Percentiles rank a stretch among this genome's conserved stretches.
phyloP scores from a whole-genome alignment of 2,888 invertebrate species.

The Drosophila nigricruria region DNA sequence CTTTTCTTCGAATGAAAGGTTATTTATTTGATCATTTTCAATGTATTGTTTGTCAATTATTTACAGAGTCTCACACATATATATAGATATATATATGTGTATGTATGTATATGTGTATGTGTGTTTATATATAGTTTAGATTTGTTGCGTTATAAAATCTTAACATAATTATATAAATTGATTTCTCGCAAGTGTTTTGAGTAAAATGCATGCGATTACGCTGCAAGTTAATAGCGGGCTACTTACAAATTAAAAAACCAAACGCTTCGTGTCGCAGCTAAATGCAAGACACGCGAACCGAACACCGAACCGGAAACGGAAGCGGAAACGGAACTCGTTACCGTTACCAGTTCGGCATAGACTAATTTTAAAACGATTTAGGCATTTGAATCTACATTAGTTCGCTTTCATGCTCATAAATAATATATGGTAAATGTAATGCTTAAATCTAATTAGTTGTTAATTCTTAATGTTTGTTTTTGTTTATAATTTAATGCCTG shows the following conservation, averaged over 20 bases:
- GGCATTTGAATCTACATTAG: slow-evolving; percentile 60
- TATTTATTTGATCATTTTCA: slow-evolving; percentile 66
- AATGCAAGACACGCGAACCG: slow-evolving; percentile 28
- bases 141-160: slow-evolving; percentile 73
- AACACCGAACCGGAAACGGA: slow-evolving; percentile 8
- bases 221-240: slow-evolving; percentile 68
- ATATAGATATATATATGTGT: slow-evolving; percentile 46
- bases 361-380: slow-evolving; percentile 55
- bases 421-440: slow-evolving; percentile 67
- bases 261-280: slow-evolving; percentile 48
- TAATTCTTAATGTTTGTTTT: slow-evolving; percentile 43
- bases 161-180: slow-evolving; percentile 75
- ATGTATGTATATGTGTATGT: slow-evolving; percentile 47
- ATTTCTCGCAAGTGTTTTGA: slow-evolving; percentile 56
- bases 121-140: slow-evolving; percentile 50
- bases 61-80: slow-evolving; percentile 69
- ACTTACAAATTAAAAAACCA: slow-evolving; percentile 75
- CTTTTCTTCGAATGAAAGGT: slow-evolving; percentile 63
- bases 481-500: slow-evolving; percentile 45
- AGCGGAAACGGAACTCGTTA: not conserved
- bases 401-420: slow-evolving; percentile 61
- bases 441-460: slow-evolving; percentile 70
- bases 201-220: slow-evolving; percentile 72
- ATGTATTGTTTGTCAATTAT: slow-evolving; percentile 71
- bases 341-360: slow-evolving; percentile 19